Base-by-base conservation (phyloP, 2,113 vertebrate species). In the Oceanodroma tethys region DNA sequence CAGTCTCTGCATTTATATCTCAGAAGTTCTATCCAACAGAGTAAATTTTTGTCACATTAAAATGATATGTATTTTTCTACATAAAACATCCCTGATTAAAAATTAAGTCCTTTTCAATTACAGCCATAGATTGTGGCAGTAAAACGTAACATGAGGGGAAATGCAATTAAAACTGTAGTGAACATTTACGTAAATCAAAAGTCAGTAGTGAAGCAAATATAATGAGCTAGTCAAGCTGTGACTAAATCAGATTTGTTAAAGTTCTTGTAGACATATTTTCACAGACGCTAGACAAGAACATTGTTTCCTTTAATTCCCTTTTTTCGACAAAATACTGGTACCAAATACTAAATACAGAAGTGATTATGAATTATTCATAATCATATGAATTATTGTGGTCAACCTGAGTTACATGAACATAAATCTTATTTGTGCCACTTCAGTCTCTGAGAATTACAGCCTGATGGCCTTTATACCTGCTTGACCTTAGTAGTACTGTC, bases 81-180 rank as follows among this genome's bases (percentile, higher is more conserved):
- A 93, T 96, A 97, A 97, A 95, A 63, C 20, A 56, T 27, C 73
- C 30, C 59, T 95, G 80, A 96, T 97, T 98, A 97, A 98, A 98
- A 97, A 97, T 97, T 96, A 96, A 97, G 43, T 88, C 65, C 29
- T 90, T 97, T 98, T 95, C 94, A 97, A 92, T 97, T 97, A 95
- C 43, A 93, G 47, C 52, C 66, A 92, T 97, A 97, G 82, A 96
- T 92, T 92, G 59, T 68, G 96, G 81, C 75, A 92, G 67, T 96
- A 97, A 98, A 94, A 97, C 92, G 20, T 74, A 96, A 89, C 80
- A 94, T 83, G 92, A 96, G 92, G 67, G 58, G 94, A 95, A 98
- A 97, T 62, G 71, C 81, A 98, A 96, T 96, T 97, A 97, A 93
- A 94, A 87, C 63, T 75, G 55, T 68, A 85, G 63, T 65, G 81